phyloP scores from a whole-genome alignment of 2,113 vertebrate species.

The Cheirogaleus medius region DNA sequence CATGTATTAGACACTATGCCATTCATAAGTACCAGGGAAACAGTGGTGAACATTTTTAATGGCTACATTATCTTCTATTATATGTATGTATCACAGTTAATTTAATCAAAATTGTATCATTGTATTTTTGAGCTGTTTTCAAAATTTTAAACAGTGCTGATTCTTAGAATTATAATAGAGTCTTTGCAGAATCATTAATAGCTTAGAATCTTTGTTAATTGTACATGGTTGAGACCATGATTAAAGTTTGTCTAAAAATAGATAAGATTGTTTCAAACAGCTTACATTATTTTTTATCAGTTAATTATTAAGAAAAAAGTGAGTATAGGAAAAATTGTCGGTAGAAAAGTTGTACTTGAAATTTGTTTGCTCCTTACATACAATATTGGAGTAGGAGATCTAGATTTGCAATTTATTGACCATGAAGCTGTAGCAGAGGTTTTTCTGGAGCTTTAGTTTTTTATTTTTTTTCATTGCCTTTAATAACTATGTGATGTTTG shows the following conservation, averaged over 20 bases:
- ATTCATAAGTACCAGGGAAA: neutral
- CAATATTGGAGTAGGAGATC: neutral
- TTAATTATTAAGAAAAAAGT: conserved; percentile 22
- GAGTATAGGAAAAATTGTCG: neutral
- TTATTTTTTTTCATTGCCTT: neutral
- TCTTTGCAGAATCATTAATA: neutral
- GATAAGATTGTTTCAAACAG: neutral
- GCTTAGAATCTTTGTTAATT: neutral
- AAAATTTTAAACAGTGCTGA: neutral
- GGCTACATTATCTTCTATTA: neutral
- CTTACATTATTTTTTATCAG: neutral
- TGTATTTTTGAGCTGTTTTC: neutral
- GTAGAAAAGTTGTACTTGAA: neutral
- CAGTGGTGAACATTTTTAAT: neutral
- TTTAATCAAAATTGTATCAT: neutral
- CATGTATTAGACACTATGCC: neutral
- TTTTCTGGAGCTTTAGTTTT: neutral
- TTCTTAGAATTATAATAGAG: neutral
- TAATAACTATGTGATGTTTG: neutral
- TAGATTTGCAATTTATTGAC: neutral
- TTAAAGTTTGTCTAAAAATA: neutral
- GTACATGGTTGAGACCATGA: neutral
- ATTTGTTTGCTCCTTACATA: neutral
- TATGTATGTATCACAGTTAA: neutral
- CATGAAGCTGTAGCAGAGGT: neutral